Evolutionary conservation across 1,140 invertebrate genomes (phyloP).

Genomic region (Mamestra configurata): DNA sequence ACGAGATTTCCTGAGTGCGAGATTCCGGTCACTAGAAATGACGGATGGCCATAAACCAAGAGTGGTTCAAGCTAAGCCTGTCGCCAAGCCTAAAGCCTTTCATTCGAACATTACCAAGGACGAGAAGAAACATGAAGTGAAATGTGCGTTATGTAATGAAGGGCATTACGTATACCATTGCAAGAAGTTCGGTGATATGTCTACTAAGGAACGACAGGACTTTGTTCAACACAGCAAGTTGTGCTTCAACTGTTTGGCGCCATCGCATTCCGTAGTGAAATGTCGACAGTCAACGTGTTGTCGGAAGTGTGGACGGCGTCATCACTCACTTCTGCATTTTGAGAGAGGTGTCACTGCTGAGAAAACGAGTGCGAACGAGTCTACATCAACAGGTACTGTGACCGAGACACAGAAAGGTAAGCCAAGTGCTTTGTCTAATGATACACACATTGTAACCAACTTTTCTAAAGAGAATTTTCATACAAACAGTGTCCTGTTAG

Average conservation of each 20-base stretch:
- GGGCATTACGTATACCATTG: slow-evolving; percentile 52
- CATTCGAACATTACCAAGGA: background rate
- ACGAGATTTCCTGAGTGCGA: slow-evolving; percentile 44
- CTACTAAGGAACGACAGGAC: background rate
- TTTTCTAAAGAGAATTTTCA: background rate
- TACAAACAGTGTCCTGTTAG: background rate
- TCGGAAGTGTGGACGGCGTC: background rate
- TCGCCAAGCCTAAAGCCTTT: background rate
- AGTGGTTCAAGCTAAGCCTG: background rate
- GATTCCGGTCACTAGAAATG: slow-evolving; percentile 59
- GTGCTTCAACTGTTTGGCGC: slow-evolving; percentile 2
- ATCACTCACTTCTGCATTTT: background rate
- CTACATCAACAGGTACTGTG: too few relatives aligned
- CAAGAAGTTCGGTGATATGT: slow-evolving; percentile 14
- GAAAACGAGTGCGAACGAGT: too few relatives aligned
- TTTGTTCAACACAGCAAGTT: background rate
- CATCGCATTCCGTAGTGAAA: background rate
- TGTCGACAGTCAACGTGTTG: background rate
- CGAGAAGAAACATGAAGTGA: background rate
- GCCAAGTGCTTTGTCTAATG: too few relatives aligned
- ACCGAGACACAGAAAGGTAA: too few relatives aligned
- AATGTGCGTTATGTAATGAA: slow-evolving; percentile 50
- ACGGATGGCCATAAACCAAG: slow-evolving; percentile 24
- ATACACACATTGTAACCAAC: too few relatives aligned
- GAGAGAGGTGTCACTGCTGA: too few relatives aligned